Base-by-base conservation (phyloP, 2,797 vertebrate genomes). In the Cynodonichthys magdalenae region DNA sequence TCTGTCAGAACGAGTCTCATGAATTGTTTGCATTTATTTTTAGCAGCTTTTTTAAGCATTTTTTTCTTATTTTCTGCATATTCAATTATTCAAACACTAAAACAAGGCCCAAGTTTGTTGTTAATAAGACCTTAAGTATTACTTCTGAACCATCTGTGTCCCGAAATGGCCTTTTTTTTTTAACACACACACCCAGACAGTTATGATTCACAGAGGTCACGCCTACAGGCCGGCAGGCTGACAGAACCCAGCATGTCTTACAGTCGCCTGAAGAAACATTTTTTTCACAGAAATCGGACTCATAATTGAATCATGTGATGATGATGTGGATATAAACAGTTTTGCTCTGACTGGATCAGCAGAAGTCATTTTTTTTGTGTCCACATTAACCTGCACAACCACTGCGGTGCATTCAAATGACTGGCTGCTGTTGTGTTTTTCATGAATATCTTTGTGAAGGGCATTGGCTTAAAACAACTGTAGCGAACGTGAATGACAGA, bases 401-500 rank as follows among this genome's bases (percentile, higher is more conserved):
- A 63, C 75, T 58, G 79, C 14, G 60, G 56, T 89, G 90, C 87
- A 92, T 93, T 83, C 89, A 88, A 92, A 92, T 92, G 77, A 87
- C 57, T 39, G 54, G 56, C 48, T 19, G n/a, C 80, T 54, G 69
- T 91, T 91, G 88, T 91, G 71, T 58, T 45, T 15, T 65, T 61
- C 77, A 71, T 77, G 82, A 88, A 72, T 82, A 86, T 83, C 74
- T 89, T 83, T 73, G 85, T 83, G 81, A 66, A 63, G 75, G 74
- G 63, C 75, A 67, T 87, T 81, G 56, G 81, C 68, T 74, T 80
- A 84, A 85, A 81, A 91, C 88, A 87, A 78, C 59, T 41, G 62
- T 60, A 69, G 62, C 65, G 64, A 24, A 20, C 48, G 19, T 66
- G 62, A 11, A 14, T 53, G 48, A 79, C 76, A 81, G 80, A 80